Evolutionary conservation across 2,888 invertebrate species (phyloP).

Genomic region (Nebria salina): DNA sequence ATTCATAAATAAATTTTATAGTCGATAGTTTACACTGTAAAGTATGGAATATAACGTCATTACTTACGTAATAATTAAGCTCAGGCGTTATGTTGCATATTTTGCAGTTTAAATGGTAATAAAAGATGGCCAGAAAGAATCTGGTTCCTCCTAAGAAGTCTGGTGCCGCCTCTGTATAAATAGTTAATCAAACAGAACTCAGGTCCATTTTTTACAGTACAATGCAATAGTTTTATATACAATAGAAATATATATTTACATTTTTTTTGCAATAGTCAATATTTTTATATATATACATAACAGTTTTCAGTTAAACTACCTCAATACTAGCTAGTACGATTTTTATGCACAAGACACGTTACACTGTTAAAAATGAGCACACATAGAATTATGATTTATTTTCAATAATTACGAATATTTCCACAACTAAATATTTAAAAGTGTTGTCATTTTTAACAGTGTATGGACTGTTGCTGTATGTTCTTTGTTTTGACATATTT

Average conservation of each 20-base stretch:
- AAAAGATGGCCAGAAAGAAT: no score
- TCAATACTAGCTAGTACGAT: background rate
- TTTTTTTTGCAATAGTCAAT: background rate
- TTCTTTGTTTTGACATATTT: background rate
- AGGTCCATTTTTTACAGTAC: conserved; percentile 10
- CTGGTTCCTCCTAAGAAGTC: background rate
- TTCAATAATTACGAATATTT: background rate
- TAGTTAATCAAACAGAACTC: conserved; percentile 1
- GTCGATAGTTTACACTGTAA: no score
- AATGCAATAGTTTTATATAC: conserved; percentile 15
- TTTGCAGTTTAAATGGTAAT: no score
- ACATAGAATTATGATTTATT: no score
- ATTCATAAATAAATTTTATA: no score
- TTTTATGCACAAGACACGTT: background rate
- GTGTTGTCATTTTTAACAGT: background rate
- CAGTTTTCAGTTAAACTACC: background rate
- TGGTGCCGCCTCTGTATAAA: background rate
- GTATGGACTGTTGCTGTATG: background rate
- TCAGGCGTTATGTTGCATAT: no score
- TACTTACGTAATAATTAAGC: no score
- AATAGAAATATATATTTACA: background rate
- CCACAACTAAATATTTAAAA: background rate
- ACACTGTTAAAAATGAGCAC: background rate
- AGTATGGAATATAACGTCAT: no score
- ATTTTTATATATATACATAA: background rate